A percentile compares a stretch with the other conserved stretches of the same genome.
These are phyloP conservation scores for Cervus canadensis DNA, from an alignment of 2,113 vertebrate species.

Conservation along the genomic window DNA sequence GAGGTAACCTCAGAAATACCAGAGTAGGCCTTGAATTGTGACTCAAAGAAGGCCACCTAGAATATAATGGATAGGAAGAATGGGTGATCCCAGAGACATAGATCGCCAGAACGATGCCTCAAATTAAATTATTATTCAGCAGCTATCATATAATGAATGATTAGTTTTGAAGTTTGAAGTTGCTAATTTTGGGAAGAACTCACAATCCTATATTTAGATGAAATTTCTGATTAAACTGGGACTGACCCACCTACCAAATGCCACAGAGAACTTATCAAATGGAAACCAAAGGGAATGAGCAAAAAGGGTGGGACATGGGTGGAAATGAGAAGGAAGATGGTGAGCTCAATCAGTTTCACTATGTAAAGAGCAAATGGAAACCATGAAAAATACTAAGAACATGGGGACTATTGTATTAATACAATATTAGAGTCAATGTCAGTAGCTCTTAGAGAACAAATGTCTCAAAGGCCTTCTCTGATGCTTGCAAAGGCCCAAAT, in stretches of 20 bases:
- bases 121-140: background rate
- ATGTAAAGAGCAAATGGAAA: background rate
- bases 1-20: background rate
- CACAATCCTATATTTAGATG: background rate
- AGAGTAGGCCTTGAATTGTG: background rate
- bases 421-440: background rate
- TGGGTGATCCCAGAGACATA: background rate
- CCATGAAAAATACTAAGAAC: background rate
- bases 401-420: no score
- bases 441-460: background rate
- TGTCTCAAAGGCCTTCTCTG: background rate
- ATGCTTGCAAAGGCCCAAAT: background rate
- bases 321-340: background rate
- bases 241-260: fast-evolving
- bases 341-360: background rate
- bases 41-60: background rate
- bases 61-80: background rate
- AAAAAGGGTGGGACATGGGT: fast-evolving
- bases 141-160: background rate
- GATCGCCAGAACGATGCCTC: background rate
- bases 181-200: background rate
- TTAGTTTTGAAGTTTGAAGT: background rate
- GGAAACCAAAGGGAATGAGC: background rate
- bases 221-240: background rate
- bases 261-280: background rate